phyloP scores from a whole-genome alignment of 2,113 vertebrate species.

The Marmota monax region DNA sequence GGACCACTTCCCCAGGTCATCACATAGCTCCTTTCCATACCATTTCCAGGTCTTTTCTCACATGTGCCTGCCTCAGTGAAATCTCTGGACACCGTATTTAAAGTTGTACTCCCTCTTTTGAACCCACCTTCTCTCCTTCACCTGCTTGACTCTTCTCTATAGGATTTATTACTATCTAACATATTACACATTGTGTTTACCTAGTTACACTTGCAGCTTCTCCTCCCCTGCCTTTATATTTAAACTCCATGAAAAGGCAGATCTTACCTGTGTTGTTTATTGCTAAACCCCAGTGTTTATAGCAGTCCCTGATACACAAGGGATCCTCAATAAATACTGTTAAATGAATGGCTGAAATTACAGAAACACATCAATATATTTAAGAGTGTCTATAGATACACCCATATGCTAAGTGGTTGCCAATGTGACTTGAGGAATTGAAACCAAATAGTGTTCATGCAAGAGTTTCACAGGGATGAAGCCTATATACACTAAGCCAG shows the following conservation, averaged over 20 bases:
- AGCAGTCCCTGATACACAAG: neutral
- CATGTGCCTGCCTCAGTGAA: neutral
- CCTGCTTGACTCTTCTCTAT: neutral
- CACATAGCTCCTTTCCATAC: too few species aligned
- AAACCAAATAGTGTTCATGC: neutral
- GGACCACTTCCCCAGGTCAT: neutral
- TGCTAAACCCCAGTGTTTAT: neutral
- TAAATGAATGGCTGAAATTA: conserved; percentile 12
- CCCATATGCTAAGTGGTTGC: neutral
- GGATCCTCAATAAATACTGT: neutral
- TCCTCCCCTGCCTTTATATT: neutral
- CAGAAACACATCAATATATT: neutral
- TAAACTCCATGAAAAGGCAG: neutral
- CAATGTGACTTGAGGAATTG: neutral
- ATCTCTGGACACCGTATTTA: neutral
- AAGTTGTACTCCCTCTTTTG: neutral
- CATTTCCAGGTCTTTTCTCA: neutral
- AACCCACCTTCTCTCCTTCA: neutral
- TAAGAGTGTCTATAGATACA: neutral
- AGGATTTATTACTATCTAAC: neutral
- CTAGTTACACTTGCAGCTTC: neutral
- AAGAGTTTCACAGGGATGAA: neutral
- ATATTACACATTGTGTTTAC: neutral
- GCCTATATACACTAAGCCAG: neutral
- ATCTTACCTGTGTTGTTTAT: neutral